Conservation (phyloP, 23 tunicate species). For the Phallusia fumigata region DNA sequence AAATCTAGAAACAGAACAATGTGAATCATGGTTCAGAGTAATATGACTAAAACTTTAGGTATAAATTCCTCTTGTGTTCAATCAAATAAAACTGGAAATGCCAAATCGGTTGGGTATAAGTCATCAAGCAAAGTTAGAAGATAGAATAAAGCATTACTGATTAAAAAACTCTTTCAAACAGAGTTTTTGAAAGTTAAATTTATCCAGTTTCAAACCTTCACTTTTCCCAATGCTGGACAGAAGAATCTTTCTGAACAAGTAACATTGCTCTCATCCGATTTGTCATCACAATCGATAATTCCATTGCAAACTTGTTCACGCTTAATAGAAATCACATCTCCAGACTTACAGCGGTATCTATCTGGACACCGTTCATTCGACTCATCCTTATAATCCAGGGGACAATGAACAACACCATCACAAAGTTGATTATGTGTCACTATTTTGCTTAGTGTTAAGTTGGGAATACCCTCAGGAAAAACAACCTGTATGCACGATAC, state of each 20-base stretch:
- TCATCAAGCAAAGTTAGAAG: too few species aligned
- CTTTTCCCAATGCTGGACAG: slow-evolving; percentile 42
- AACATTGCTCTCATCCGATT: slow-evolving; percentile 34
- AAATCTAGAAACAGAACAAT: not conserved
- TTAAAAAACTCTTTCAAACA: too few species aligned
- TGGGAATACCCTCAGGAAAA: not conserved
- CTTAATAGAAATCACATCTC: not conserved
- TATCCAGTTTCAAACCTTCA: slow-evolving; percentile 16
- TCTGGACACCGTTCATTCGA: slow-evolving; percentile 36
- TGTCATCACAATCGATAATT: slow-evolving; percentile 31
- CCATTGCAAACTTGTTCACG: slow-evolving; percentile 31
- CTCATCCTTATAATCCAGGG: slow-evolving; percentile 47
- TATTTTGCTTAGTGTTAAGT: not conserved
- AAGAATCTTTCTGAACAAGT: slow-evolving; percentile 31
- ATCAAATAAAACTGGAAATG: too few species aligned
- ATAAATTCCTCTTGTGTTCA: too few species aligned
- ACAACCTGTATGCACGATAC: not conserved
- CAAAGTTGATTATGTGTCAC: slow-evolving; percentile 14
- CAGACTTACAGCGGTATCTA: not conserved
- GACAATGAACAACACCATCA: slow-evolving; percentile 76
- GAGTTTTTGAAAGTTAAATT: too few species aligned
- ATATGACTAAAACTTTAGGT: too few species aligned
- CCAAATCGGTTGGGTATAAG: too few species aligned
- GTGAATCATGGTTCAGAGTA: too few species aligned
- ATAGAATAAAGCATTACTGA: too few species aligned